Conservation (phyloP, 2,797 vertebrate species). For the Melopsittacus undulatus region DNA sequence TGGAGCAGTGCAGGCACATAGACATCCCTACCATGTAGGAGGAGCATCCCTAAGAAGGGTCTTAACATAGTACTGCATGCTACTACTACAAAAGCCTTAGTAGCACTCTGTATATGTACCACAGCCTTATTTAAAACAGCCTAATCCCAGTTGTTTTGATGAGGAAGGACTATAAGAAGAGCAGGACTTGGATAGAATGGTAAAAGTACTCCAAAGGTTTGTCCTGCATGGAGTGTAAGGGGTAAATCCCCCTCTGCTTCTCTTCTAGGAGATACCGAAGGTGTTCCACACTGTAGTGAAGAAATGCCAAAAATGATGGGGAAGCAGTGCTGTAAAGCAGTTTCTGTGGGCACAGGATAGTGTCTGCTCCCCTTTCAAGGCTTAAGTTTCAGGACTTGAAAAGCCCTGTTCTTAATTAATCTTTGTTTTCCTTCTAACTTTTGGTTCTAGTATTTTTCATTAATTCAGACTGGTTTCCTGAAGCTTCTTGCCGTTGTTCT, state of each 20-base stretch:
- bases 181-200: not conserved
- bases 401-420: not conserved
- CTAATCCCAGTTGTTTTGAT: not conserved
- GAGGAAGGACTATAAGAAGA: not conserved
- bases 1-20: not conserved
- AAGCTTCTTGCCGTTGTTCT: not conserved
- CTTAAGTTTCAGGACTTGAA: not conserved
- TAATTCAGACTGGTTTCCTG: not conserved
- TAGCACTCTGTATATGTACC: not conserved
- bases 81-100: not conserved
- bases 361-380: not conserved
- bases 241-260: not conserved
- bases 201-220: not conserved
- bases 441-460: not conserved
- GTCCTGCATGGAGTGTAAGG: not conserved
- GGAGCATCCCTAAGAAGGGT: not conserved
- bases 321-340: not conserved
- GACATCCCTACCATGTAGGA: fast-evolving
- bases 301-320: fast-evolving
- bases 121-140: not conserved
- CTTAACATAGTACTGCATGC: not conserved
- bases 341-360: not conserved
- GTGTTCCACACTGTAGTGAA: not conserved
- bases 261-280: not conserved
- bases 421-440: not conserved